Conservation (phyloP, 2,888 invertebrate species). For the Tanypteryx hageni region DNA sequence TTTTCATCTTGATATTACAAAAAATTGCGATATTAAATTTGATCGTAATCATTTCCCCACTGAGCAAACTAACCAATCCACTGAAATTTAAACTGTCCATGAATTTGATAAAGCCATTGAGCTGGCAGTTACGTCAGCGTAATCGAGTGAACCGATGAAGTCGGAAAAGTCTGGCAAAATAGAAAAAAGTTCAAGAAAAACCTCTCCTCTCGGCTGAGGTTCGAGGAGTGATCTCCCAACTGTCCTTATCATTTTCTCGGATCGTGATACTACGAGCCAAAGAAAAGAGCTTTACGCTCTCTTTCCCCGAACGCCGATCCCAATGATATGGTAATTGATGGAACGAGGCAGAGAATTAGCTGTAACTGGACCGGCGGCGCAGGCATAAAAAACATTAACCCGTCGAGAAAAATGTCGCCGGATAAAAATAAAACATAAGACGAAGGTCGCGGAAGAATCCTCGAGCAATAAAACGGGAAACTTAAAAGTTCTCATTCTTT, state of each 20-base stretch:
- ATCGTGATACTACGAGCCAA: not conserved
- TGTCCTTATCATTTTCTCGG: not conserved
- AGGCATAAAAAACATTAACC: not conserved
- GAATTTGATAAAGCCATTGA: not conserved
- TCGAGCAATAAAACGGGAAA: not conserved
- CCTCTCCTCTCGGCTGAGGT: not conserved
- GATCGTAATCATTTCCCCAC: not conserved
- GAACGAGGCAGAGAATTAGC: not conserved
- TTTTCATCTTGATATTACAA: too few relatives aligned
- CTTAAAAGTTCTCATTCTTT: not conserved
- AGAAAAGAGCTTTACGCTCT: not conserved
- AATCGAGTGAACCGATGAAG: not conserved
- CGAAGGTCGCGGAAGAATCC: not conserved
- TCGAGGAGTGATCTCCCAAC: not conserved
- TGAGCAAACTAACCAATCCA: not conserved
- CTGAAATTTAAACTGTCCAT: not conserved
- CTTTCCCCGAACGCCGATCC: not conserved
- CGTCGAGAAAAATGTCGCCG: not conserved
- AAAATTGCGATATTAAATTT: not conserved
- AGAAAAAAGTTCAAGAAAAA: not conserved
- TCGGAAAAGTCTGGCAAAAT: not conserved
- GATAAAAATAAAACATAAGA: not conserved
- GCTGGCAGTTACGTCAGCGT: not conserved
- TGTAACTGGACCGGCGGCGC: not conserved
- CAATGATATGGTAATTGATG: not conserved